Conservation (phyloP, 2,797 vertebrate genomes). For the Galagoides demidoff region DNA sequence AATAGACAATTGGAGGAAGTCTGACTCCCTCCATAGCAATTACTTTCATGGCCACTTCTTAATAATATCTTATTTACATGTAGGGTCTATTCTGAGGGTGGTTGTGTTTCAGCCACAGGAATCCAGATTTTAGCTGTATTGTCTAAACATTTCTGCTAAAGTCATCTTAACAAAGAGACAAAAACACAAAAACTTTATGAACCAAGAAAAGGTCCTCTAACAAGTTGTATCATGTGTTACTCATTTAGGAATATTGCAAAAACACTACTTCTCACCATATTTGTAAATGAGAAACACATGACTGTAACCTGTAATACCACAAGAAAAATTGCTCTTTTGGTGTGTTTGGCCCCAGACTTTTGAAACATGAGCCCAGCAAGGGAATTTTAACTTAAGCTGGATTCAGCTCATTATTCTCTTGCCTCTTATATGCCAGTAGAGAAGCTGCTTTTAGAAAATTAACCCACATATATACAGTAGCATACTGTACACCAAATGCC, state of each 20-base stretch:
- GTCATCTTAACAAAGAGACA: slow-evolving; percentile 70
- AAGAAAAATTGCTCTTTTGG: slow-evolving; percentile 82
- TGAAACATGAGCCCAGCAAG: slow-evolving; percentile 85
- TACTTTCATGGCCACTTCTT: neutral
- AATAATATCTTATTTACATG: neutral
- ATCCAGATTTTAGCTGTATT: slow-evolving; percentile 31
- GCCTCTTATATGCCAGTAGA: slow-evolving; percentile 60
- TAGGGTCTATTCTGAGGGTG: neutral
- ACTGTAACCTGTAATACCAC: slow-evolving; percentile 82
- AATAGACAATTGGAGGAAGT: neutral
- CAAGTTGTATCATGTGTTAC: slow-evolving; percentile 84
- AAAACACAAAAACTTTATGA: slow-evolving; percentile 81
- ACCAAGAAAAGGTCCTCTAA: slow-evolving; percentile 74
- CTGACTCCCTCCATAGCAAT: neutral
- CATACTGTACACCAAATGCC: neutral
- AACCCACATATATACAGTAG: neutral
- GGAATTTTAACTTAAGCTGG: slow-evolving; percentile 82
- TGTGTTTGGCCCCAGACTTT: slow-evolving; percentile 81
- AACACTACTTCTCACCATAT: slow-evolving; percentile 87
- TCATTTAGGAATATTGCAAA: slow-evolving; percentile 87
- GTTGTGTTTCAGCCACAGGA: slow-evolving; percentile 44
- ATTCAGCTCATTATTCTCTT: slow-evolving; percentile 82
- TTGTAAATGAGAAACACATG: slow-evolving; percentile 88
- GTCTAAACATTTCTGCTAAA: slow-evolving; percentile 53
- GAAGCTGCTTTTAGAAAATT: slow-evolving; percentile 60